A percentile compares a stretch with the other conserved stretches of the same genome.
phyloP scores from a whole-genome alignment of 2,113 vertebrate genomes.

The Sigmodon hispidus region DNA sequence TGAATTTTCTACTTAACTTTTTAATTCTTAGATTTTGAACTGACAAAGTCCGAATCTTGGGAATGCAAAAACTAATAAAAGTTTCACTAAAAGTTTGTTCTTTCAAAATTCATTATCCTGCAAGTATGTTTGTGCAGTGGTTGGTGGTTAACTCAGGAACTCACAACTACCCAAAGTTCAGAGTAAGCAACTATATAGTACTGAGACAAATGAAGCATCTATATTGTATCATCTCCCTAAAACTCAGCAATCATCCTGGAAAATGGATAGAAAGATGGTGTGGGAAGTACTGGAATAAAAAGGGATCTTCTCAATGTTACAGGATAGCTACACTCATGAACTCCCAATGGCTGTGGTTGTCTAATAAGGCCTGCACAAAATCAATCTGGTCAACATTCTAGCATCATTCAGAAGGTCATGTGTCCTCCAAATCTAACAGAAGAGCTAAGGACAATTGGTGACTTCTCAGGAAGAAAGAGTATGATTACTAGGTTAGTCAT shows the following conservation, averaged over 20 bases:
- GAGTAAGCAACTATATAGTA: background rate
- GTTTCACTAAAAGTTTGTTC: rapidly evolving
- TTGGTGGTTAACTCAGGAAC: background rate
- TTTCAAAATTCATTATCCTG: background rate
- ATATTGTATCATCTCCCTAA: background rate
- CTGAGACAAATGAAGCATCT: background rate
- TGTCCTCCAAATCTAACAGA: too few relatives aligned
- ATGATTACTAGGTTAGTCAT: too few relatives aligned
- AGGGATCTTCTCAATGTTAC: background rate
- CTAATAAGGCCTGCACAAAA: background rate
- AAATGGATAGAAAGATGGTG: background rate
- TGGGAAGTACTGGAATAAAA: background rate
- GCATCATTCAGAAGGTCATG: background rate
- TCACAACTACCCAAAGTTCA: background rate
- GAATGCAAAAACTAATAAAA: background rate
- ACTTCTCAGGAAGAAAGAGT: background rate
- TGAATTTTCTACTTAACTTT: background rate
- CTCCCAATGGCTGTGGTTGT: background rate
- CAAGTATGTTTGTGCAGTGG: background rate
- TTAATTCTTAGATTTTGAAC: background rate
- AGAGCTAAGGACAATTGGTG: too few relatives aligned
- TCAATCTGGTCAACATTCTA: background rate
- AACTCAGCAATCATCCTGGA: background rate
- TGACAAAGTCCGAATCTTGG: background rate
- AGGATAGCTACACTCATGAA: background rate